These are phyloP conservation scores for Trichogramma dendrolimi DNA, from an alignment of 2,888 invertebrate genomes.

Conservation along the genomic window DNA sequence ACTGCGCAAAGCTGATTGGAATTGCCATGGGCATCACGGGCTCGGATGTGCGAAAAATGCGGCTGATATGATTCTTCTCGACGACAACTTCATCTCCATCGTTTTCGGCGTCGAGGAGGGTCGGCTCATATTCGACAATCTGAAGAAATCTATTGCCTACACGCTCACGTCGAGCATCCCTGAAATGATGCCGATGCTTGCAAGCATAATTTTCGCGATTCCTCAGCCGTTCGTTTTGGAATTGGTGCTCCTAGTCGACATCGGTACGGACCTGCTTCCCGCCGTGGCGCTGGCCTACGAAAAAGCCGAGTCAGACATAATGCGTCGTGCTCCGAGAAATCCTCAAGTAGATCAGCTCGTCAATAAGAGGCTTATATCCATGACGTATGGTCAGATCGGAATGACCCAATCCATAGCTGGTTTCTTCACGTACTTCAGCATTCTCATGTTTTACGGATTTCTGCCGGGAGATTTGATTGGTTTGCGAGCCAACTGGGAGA, in stretches of 20 bases:
- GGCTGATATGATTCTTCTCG: constrained; percentile 83
- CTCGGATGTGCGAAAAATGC: constrained; percentile 78
- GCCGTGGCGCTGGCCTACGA: constrained; percentile 74
- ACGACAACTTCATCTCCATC: constrained; percentile 85
- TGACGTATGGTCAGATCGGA: constrained; percentile 83
- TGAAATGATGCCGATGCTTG: constrained; percentile 75
- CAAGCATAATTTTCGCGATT: constrained; percentile 69
- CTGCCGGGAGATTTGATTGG: constrained; percentile 62
- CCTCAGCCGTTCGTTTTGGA: constrained; percentile 62
- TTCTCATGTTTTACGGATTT: constrained; percentile 84
- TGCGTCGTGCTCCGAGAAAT: constrained; percentile 63
- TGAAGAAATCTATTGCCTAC: constrained; percentile 82
- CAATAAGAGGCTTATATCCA: constrained; percentile 64
- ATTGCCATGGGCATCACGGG: constrained; percentile 74
- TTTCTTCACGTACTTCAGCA: constrained; percentile 80
- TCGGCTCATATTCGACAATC: constrained; percentile 78
- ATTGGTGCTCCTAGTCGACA: constrained; percentile 62
- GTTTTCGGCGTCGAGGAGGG: constrained; percentile 82
- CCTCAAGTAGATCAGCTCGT: constrained; percentile 65
- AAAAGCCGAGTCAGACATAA: constrained; percentile 68
- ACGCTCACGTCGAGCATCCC: constrained; percentile 79
- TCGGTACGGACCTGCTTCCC: constrained; percentile 74
- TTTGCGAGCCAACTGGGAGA: constrained; percentile 68
- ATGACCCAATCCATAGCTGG: constrained; percentile 81
- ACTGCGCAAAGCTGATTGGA: constrained; percentile 76